Evolutionary conservation across 2,113 vertebrate genomes (phyloP).

Genomic region (Bucco capensis): DNA sequence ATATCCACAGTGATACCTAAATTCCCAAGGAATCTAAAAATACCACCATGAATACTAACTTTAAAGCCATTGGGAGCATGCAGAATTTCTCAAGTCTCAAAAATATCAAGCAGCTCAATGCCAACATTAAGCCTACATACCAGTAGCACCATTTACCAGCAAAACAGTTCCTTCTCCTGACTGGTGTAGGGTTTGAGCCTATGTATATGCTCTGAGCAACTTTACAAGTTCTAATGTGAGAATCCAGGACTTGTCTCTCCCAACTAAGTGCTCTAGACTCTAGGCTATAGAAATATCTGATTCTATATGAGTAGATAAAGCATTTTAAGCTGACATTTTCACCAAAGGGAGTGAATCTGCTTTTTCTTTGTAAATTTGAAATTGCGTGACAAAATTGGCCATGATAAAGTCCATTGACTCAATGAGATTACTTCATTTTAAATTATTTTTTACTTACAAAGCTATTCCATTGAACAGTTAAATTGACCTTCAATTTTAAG

Average conservation of each 20-base stretch:
- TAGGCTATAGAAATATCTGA: background rate
- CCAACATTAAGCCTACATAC: background rate
- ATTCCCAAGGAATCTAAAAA: background rate
- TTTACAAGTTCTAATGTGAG: background rate
- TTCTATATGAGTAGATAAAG: background rate
- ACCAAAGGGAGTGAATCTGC: background rate
- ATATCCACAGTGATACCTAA: background rate
- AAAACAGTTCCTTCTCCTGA: background rate
- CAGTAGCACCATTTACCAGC: background rate
- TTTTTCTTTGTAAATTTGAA: background rate
- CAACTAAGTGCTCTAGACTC: background rate
- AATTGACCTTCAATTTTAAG: background rate
- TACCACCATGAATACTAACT: background rate
- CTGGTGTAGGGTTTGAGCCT: background rate
- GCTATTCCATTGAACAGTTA: background rate
- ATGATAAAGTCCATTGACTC: no score
- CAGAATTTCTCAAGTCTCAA: background rate
- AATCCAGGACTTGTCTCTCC: background rate
- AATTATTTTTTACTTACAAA: no score
- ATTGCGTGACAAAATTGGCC: background rate
- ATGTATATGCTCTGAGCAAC: background rate
- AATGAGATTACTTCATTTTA: no score
- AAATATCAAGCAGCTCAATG: background rate
- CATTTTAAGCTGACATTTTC: background rate
- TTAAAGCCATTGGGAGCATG: background rate